Evolutionary conservation across 2,113 vertebrate genomes (phyloP).

Genomic region (Chiloscyllium plagiosum): DNA sequence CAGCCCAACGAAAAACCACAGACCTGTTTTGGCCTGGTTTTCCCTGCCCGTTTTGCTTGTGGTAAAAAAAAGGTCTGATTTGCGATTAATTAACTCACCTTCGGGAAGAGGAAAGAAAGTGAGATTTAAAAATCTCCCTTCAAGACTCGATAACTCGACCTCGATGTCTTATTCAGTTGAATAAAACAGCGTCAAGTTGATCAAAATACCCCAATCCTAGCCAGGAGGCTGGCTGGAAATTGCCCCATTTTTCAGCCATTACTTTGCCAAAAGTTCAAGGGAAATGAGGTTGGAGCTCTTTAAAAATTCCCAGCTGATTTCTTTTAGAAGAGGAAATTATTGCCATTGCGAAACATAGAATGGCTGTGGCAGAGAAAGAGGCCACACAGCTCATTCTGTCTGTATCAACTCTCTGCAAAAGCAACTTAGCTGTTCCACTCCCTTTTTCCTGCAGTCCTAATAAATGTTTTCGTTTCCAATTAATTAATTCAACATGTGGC

Average conservation of each 20-base stretch:
- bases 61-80: conserved; percentile 73
- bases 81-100: conserved; percentile 74
- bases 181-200: neutral
- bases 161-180: neutral
- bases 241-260: no score
- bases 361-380: no score
- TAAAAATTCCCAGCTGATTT: neutral
- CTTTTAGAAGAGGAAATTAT: neutral
- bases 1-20: conserved; percentile 62
- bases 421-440: no score
- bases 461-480: no score
- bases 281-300: neutral
- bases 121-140: conserved; percentile 63
- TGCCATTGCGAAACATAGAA: neutral
- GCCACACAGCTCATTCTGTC: no score
- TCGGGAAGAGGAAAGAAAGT: conserved; percentile 60
- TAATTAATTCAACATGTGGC: neutral
- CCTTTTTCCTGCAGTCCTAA: no score
- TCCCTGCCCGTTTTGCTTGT: conserved; percentile 67
- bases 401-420: no score
- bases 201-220: no score
- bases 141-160: neutral
- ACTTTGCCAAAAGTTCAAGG: neutral
- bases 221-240: neutral
- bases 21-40: conserved; percentile 60